phyloP scores from a whole-genome alignment of 2,888 invertebrate genomes.

The Onchidella celtica region DNA sequence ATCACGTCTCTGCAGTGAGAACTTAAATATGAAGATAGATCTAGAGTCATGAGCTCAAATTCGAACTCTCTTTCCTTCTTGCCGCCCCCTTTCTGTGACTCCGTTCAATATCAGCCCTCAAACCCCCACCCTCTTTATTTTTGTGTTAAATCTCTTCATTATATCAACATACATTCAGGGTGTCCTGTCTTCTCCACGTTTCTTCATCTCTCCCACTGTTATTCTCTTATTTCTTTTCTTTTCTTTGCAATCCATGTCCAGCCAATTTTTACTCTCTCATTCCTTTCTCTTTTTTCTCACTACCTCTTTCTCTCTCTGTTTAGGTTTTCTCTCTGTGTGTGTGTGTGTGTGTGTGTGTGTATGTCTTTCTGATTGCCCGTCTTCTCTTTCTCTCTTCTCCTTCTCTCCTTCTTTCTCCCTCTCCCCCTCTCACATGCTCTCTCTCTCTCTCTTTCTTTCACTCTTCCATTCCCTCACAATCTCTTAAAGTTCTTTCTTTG shows the following conservation, averaged over 20 bases:
- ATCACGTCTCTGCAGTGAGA: too few relatives aligned
- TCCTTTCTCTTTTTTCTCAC: neutral
- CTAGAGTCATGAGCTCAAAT: too few relatives aligned
- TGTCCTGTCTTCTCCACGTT: neutral
- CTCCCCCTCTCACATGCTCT: neutral
- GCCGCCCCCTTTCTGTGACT: too few relatives aligned
- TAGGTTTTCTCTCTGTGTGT: neutral
- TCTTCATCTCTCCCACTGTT: neutral
- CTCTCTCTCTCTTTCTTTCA: slow-evolving; percentile 6
- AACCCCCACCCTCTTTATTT: too few relatives aligned
- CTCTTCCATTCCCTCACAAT: neutral
- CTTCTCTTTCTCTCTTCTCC: neutral
- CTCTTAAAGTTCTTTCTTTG: neutral
- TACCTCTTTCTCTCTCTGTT: neutral
- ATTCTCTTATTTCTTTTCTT: neutral
- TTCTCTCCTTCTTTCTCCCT: neutral
- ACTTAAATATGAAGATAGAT: too few relatives aligned
- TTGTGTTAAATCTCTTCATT: too few relatives aligned
- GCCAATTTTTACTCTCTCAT: neutral
- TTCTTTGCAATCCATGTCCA: neutral
- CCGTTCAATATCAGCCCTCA: too few relatives aligned
- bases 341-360: neutral
- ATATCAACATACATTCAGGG: too few relatives aligned
- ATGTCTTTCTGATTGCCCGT: neutral
- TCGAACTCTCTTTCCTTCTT: too few relatives aligned